Evolutionary conservation across 53 echinoderm and acorn worm genomes (phyloP).

Genomic region (Crossaster papposus): DNA sequence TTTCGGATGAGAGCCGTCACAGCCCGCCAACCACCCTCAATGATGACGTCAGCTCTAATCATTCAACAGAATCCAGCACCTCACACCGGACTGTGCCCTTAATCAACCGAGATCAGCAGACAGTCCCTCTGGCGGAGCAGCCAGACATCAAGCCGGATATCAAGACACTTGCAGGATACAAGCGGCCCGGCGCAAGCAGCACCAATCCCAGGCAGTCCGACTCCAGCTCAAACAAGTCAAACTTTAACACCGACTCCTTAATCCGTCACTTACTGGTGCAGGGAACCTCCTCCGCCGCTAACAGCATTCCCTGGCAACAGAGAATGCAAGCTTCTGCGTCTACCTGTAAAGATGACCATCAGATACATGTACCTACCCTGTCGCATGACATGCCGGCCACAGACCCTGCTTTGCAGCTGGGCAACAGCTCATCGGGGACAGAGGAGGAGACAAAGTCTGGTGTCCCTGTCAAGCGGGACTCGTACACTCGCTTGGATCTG

Average conservation of each 20-base stretch:
- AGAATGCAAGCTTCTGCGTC: conserved; percentile 41
- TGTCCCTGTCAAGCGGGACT: conserved; percentile 47
- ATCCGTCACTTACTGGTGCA: conserved; percentile 50
- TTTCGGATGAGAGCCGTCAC: conserved; percentile 40
- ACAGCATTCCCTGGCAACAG: conserved; percentile 33
- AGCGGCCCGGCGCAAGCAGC: conserved; percentile 23
- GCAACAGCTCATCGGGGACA: conserved; percentile 41
- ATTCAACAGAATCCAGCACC: conserved; percentile 34
- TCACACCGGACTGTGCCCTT: conserved; percentile 33
- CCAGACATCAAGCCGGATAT: conserved; percentile 57
- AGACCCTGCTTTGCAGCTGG: conserved; percentile 17
- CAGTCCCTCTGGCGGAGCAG: conserved; percentile 26
- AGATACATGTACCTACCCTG: neutral
- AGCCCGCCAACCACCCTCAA: conserved; percentile 44
- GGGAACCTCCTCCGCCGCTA: conserved; percentile 42
- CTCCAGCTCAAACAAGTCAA: conserved; percentile 9
- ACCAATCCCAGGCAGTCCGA: conserved; percentile 42
- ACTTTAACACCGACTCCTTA: conserved; percentile 27
- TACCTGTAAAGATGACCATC: conserved; percentile 26
- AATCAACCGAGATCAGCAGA: conserved; percentile 40
- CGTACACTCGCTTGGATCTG: conserved; percentile 33
- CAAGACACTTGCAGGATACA: conserved; percentile 47
- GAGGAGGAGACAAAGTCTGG: conserved; percentile 51
- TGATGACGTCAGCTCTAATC: conserved; percentile 52
- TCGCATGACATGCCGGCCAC: conserved; percentile 22